Evolutionary conservation across 1,140 invertebrate genomes (phyloP).

Genomic region (Pomacea maculata): DNA sequence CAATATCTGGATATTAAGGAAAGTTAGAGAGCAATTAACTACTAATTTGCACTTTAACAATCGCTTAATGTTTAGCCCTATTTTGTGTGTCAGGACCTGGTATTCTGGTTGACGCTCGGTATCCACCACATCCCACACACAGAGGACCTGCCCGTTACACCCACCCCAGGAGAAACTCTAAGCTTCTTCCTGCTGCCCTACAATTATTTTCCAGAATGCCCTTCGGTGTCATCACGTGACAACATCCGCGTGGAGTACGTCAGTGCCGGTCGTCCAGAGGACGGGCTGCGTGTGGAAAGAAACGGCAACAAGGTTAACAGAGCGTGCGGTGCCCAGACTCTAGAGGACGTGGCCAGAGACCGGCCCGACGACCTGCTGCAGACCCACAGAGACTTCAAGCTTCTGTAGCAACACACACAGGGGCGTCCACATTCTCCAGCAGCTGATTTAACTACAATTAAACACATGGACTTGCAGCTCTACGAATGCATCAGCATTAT

Average conservation of each 20-base stretch:
- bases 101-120: conserved; percentile 51
- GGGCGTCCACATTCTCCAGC: not conserved
- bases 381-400: conserved; percentile 10
- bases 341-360: conserved; percentile 8
- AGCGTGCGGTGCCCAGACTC: not conserved
- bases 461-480: too few species aligned
- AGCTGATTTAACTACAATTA: too few species aligned
- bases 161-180: conserved; percentile 40
- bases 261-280: conserved; percentile 7
- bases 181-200: conserved; percentile 45
- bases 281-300: conserved; percentile 29
- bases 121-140: conserved; percentile 49
- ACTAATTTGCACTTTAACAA: too few species aligned
- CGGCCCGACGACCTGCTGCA: conserved; percentile 16
- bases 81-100: conserved; percentile 42
- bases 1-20: not conserved
- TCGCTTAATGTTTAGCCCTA: not conserved
- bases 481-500: too few species aligned
- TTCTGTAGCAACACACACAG: not conserved
- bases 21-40: too few species aligned
- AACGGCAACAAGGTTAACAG: conserved; percentile 25
- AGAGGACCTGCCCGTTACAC: conserved; percentile 47
- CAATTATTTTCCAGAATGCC: conserved; percentile 52
- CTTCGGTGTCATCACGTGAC: conserved; percentile 37
- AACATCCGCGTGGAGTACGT: conserved; percentile 34